Conservation (phyloP, 2,797 vertebrate species). For the Takifugu ocellatus region DNA sequence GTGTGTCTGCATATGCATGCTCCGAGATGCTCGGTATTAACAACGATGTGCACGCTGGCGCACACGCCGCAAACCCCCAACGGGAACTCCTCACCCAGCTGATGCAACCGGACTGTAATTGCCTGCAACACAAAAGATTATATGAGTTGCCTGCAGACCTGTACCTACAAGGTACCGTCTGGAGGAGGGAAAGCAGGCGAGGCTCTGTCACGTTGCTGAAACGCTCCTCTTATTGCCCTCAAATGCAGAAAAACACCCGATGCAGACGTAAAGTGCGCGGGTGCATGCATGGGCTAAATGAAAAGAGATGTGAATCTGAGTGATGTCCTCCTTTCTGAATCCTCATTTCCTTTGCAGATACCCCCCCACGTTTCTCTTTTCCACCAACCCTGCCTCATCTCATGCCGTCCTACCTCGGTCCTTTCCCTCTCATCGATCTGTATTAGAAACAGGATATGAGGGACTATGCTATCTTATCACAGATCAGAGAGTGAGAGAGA, state of each 20-base stretch:
- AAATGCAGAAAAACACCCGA: constrained; percentile 51
- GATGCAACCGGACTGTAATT: constrained; percentile 81
- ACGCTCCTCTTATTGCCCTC: constrained; percentile 52
- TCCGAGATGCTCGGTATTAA: constrained; percentile 52
- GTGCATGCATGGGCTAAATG: constrained; percentile 56
- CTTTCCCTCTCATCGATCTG: constrained; percentile 67
- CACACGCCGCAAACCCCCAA: constrained; percentile 57
- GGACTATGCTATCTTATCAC: constrained; percentile 73
- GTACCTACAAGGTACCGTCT: constrained; percentile 48
- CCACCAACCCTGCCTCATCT: constrained; percentile 62
- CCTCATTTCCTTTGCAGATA: constrained; percentile 76
- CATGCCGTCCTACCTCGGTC: constrained; percentile 55
- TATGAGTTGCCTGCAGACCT: constrained; percentile 47
- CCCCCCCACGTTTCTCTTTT: too few species aligned
- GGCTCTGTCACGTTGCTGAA: constrained; percentile 52
- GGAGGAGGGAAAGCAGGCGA: constrained; percentile 12
- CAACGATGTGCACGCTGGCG: constrained; percentile 41
- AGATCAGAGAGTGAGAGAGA: constrained; percentile 60
- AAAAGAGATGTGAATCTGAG: constrained; percentile 75
- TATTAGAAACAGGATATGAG: constrained; percentile 77
- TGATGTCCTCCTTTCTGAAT: constrained; percentile 75
- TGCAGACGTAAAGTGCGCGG: constrained; percentile 18
- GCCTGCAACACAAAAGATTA: constrained; percentile 78
- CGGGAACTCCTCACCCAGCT: constrained; percentile 71
- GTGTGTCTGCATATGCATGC: constrained; percentile 36